Base-by-base conservation (phyloP, 2,888 invertebrate species). In the Drosophila buzzatii region DNA sequence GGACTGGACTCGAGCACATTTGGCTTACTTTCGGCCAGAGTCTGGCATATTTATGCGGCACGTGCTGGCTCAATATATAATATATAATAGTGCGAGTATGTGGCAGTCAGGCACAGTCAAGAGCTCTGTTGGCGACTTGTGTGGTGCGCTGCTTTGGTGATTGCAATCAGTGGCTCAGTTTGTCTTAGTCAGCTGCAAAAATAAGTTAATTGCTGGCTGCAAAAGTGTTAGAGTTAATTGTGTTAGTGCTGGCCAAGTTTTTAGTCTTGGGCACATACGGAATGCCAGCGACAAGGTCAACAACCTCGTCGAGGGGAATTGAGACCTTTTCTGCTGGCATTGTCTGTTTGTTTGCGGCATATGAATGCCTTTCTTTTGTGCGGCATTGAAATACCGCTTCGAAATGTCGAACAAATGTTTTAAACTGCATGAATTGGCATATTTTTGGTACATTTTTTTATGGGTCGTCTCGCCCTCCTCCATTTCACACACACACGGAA, bases 401-500 rank as follows among this genome's bases (percentile, higher is more conserved):
- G 83, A 85, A 85, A 86, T 88, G 84, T 83, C 79, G 81, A 83
- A 86, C 90, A 90, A 90, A 90, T 88, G 81, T 89, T 88, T 86
- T 86, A 86, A 86, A 90, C 90, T 85, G 84, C 89, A 76, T 86
- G 86, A 86, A 86, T 90, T 89, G 89, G 86, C 86, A 79, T 70
- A 44, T 58, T 67, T 67, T 62, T 63, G 64, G 49, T 37, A 39
- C 57, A 53, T 56, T 56, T 62, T 77, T 60, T 81, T 68, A 51
- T 63, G 49, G 82, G 61, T 67, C 71, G 75, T 18, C 57, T 55
- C 41, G 20, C 39, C 44, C 39, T 41, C 51, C 51, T 5, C 47
- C 44, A 18, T 4, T 9, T 3, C 33, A 33, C 35, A 12, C 35
- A 8, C 33, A 23, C 31, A 39, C 57, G 53, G 55, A 55, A 55